These are phyloP conservation scores for Scomber colias DNA, from an alignment of 2,113 vertebrate species.

Conservation along the genomic window DNA sequence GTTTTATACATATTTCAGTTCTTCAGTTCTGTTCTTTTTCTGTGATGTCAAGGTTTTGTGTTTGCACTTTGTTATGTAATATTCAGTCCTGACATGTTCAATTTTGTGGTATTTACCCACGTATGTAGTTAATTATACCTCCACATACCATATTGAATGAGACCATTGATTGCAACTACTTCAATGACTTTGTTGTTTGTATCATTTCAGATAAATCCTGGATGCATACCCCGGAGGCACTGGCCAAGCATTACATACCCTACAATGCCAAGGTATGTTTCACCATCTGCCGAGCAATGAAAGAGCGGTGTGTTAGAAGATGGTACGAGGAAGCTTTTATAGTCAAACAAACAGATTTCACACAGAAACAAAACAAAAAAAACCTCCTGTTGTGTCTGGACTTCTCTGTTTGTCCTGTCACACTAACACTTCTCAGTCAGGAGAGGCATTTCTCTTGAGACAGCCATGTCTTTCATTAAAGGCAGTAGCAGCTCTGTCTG, in stretches of 20 bases:
- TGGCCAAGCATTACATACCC: conserved; percentile 98
- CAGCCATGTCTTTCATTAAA: not conserved
- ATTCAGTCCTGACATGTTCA: not conserved
- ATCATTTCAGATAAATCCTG: conserved; percentile 96
- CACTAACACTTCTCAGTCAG: not conserved
- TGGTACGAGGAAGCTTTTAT: not conserved
- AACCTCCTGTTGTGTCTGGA: not conserved
- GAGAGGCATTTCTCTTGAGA: conserved; percentile 14
- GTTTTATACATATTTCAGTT: not conserved
- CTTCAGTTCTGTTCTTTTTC: not conserved
- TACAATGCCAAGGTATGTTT: conserved; percentile 97
- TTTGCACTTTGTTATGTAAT: not conserved
- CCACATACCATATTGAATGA: not conserved
- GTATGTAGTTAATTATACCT: not conserved
- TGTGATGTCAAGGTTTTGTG: not conserved
- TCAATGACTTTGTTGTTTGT: conserved; percentile 64
- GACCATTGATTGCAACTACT: not conserved
- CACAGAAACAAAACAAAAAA: not conserved
- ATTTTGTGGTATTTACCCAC: not conserved
- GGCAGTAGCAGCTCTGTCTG: not conserved
- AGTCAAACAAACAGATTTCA: not conserved
- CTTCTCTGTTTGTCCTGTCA: not conserved
- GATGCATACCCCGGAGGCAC: conserved; percentile 98
- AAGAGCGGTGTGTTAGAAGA: not conserved
- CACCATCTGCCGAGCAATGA: not conserved